phyloP scores from a whole-genome alignment of 2,113 vertebrate species.

The Oryctolagus cuniculus region DNA sequence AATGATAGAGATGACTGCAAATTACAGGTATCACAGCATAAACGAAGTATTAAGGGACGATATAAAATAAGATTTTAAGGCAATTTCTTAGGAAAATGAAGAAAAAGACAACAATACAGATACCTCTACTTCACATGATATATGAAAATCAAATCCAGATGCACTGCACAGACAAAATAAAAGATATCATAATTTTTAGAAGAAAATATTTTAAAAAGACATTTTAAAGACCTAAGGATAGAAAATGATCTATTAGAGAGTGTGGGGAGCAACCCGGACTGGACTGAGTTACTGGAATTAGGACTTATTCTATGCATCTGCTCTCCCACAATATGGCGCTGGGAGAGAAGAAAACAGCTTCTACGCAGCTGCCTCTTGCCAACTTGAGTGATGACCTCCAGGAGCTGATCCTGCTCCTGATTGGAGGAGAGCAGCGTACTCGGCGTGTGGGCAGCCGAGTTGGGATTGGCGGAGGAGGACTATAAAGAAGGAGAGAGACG shows the following conservation, averaged over 20 bases:
- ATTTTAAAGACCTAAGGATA: background rate
- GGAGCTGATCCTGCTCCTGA: too few relatives aligned
- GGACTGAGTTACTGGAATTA: too few relatives aligned
- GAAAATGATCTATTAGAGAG: background rate
- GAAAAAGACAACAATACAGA: background rate
- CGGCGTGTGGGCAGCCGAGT: too few relatives aligned
- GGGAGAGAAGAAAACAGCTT: too few relatives aligned
- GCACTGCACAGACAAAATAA: background rate
- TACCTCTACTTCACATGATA: background rate
- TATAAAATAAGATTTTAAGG: background rate
- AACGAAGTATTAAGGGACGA: background rate
- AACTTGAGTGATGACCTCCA: too few relatives aligned
- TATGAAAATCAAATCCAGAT: background rate
- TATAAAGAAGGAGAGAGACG: too few relatives aligned
- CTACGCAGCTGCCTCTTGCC: too few relatives aligned
- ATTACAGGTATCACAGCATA: background rate
- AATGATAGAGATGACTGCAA: background rate
- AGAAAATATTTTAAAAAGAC: background rate
- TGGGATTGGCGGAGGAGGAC: too few relatives aligned
- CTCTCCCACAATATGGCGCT: too few relatives aligned
- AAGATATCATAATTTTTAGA: background rate
- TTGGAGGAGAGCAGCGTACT: too few relatives aligned
- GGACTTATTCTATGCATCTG: too few relatives aligned
- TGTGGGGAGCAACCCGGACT: too few relatives aligned
- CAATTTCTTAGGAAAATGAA: background rate